Conservation (phyloP, 1,140 invertebrate species). For the Euwallacea similis region DNA sequence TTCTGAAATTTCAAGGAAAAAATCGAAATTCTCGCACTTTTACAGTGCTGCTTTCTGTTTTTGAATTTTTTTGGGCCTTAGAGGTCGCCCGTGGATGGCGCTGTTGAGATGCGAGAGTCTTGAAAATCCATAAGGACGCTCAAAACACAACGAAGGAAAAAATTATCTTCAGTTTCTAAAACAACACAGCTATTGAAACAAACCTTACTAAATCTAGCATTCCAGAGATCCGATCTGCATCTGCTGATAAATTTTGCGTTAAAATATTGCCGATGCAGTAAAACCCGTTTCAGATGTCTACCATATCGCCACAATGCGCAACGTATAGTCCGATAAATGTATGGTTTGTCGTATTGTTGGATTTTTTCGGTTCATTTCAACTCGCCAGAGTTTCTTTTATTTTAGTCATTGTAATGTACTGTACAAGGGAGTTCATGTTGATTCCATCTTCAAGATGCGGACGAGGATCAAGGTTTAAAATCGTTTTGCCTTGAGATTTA, state of each 20-base stretch:
- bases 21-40: too few relatives aligned
- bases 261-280: conserved; percentile 16
- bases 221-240: too few relatives aligned
- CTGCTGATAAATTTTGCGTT: conserved; percentile 14
- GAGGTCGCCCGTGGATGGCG: too few relatives aligned
- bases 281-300: conserved; percentile 22
- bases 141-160: too few relatives aligned
- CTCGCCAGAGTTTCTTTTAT: conserved; percentile 12
- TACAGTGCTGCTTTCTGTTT: too few relatives aligned
- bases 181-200: too few relatives aligned
- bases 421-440: conserved; percentile 22
- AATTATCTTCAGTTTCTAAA: too few relatives aligned
- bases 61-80: too few relatives aligned
- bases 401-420: conserved; percentile 21
- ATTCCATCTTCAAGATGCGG: conserved; percentile 21
- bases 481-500: conserved; percentile 16
- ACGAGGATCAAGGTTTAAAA: conserved; percentile 24
- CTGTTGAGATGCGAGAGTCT: too few relatives aligned
- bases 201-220: too few relatives aligned
- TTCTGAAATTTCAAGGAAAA: too few relatives aligned
- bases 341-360: conserved; percentile 24
- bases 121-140: too few relatives aligned
- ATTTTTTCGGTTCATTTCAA: conserved; percentile 18
- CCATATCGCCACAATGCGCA: conserved; percentile 14
- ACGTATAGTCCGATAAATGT: conserved; percentile 19